phyloP scores from a whole-genome alignment of 2,888 invertebrate genomes.

The Apotomis betuletana region DNA sequence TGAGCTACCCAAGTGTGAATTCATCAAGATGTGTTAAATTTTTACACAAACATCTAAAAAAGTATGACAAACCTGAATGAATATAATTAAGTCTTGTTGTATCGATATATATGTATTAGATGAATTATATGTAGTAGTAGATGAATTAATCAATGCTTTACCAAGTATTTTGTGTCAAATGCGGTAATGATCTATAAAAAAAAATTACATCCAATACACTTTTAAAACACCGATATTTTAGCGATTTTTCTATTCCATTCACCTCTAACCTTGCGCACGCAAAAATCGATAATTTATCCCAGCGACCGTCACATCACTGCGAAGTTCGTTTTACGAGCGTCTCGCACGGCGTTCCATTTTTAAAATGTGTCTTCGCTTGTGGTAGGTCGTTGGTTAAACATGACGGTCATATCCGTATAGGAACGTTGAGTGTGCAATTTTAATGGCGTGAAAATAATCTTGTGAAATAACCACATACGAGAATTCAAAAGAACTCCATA shows the following conservation, averaged over 20 bases:
- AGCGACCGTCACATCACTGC: slow-evolving; percentile 59
- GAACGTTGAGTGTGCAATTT: slow-evolving; percentile 1
- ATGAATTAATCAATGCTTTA: too few relatives aligned
- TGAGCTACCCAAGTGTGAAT: too few relatives aligned
- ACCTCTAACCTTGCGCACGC: slow-evolving; percentile 30
- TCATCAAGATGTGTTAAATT: too few relatives aligned
- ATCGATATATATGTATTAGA: too few relatives aligned
- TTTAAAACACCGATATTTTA: neutral
- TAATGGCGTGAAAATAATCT: slow-evolving; percentile 17
- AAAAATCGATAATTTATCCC: slow-evolving; percentile 40
- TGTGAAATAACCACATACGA: neutral
- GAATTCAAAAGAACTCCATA: too few relatives aligned
- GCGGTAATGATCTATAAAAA: too few relatives aligned
- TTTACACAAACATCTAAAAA: too few relatives aligned
- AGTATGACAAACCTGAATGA: too few relatives aligned
- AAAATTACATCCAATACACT: too few relatives aligned
- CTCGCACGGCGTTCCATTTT: slow-evolving; percentile 77
- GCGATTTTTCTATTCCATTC: neutral
- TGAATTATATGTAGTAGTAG: too few relatives aligned
- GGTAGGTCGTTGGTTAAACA: slow-evolving; percentile 74
- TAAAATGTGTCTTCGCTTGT: slow-evolving; percentile 73
- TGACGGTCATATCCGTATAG: slow-evolving; percentile 8
- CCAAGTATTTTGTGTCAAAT: too few relatives aligned
- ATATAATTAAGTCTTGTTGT: too few relatives aligned
- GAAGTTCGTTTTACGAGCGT: slow-evolving; percentile 74